phyloP scores from a whole-genome alignment of 2,888 invertebrate species.

The Ormyrus nitidulus region DNA sequence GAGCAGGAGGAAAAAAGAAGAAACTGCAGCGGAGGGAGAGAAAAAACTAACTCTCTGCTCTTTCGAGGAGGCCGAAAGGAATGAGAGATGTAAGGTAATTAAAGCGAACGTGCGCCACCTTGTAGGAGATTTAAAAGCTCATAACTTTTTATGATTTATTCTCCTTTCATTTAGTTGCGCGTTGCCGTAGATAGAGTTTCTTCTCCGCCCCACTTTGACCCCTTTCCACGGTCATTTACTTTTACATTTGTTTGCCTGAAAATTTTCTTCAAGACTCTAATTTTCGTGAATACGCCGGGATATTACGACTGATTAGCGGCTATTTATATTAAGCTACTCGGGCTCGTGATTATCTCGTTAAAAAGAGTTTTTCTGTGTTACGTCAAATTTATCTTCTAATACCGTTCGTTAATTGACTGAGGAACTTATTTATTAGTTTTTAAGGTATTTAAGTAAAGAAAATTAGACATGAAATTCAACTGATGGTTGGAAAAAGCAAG shows the following conservation, averaged over 20 bases:
- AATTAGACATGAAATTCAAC: no score
- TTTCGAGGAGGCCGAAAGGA: slow-evolving; percentile 59
- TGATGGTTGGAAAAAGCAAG: no score
- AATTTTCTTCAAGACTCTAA: slow-evolving; percentile 52
- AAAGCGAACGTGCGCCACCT: slow-evolving; percentile 75
- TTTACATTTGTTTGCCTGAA: slow-evolving; percentile 55
- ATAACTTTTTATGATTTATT: slow-evolving; percentile 76
- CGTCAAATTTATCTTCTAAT: no score
- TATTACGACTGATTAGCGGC: no score
- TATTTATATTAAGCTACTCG: no score
- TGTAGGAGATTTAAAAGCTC: slow-evolving; percentile 76
- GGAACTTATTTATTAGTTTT: no score
- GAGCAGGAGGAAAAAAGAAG: background rate
- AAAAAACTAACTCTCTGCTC: background rate
- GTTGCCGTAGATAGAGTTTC: slow-evolving; percentile 24
- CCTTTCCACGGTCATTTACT: slow-evolving; percentile 64
- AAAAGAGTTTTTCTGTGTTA: no score
- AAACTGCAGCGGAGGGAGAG: background rate
- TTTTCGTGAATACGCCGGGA: background rate
- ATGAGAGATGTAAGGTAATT: slow-evolving; percentile 75
- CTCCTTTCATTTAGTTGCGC: slow-evolving; percentile 75
- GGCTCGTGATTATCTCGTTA: no score
- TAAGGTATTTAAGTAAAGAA: no score
- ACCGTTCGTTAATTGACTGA: no score
- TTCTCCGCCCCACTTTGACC: background rate